Base-by-base conservation (phyloP, 2,888 invertebrate species). In the Carpatolechia fugitivella region DNA sequence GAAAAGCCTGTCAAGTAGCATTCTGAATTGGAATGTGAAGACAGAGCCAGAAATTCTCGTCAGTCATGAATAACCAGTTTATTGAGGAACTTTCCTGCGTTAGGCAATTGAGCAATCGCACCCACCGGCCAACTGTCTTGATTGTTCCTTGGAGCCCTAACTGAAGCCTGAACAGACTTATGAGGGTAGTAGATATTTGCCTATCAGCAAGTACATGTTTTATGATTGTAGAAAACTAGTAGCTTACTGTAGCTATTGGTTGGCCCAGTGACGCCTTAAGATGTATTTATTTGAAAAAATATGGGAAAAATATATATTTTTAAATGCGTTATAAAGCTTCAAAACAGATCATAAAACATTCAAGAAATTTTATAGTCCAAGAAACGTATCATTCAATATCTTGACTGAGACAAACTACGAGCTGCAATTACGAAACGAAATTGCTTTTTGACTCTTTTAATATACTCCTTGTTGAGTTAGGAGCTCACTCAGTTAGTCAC, bases 21-120 rank as follows among this genome's bases (percentile, higher is more conserved):
- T 29, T 44, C 18, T 41, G 40, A 18, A 1, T 16, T 41, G 44
- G 44, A 44, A 44, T 44, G 29, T 44, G 29, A 44, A 44, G 29
- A 44, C 20, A 44, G 18, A 38, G 31, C 36, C 29, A 38, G 50
- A 38, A 36, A 29, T 50, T 50, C 50, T 14, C 24, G 50, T 50
- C 50, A 38, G 38, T 50, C 38, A 24, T 38, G 50, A 50, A 50
- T 38, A 50, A 50, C 50, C 38, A 38, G 50, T 50, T 50, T 11
- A 20, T 29, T 35, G 20, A 13, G 44, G 35, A 29, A 24, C 13
- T 29, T 50, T 50, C 38, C 29, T 50, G 50, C 29, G 20, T 29
- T 33, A 50, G 50, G 74, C 78, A 80, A 81, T 82, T 82, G 82
- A 78, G 78, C 70, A 80, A 80, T 81, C 67, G 66, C 61, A 65